A percentile compares a stretch with the other conserved stretches of the same genome.
Conservation (phyloP, 2,888 invertebrate genomes). For the Agrotis exclamationis region DNA sequence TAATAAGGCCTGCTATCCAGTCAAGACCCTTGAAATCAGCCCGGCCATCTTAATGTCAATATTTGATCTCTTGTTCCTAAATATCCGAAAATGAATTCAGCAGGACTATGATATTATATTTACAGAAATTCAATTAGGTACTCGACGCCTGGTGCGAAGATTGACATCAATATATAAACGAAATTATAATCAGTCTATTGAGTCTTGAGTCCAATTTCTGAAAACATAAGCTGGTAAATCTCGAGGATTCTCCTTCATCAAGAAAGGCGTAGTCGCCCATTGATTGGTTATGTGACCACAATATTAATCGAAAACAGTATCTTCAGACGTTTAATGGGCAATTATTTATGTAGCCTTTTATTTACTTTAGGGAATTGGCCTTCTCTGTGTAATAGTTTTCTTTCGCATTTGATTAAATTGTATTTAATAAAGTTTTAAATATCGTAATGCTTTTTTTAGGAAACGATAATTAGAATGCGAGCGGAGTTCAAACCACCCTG, state of each 20-base stretch:
- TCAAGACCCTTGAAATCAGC: neutral
- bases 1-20: slow-evolving; percentile 4
- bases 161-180: slow-evolving; percentile 54
- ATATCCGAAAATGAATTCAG: slow-evolving; percentile 26
- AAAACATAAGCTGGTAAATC: slow-evolving; percentile 36
- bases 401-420: neutral
- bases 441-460: too few relatives aligned
- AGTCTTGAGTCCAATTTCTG: slow-evolving; percentile 38
- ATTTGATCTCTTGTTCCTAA: slow-evolving; percentile 27
- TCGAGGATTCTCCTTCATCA: slow-evolving; percentile 15
- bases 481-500: too few relatives aligned
- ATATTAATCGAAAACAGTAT: slow-evolving; percentile 37
- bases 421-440: too few relatives aligned
- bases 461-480: too few relatives aligned
- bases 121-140: slow-evolving; percentile 38
- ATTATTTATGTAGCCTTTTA: neutral
- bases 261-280: neutral
- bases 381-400: neutral
- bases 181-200: slow-evolving; percentile 54
- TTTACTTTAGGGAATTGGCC: neutral
- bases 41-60: slow-evolving; percentile 22
- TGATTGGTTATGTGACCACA: slow-evolving; percentile 47
- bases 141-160: slow-evolving; percentile 29
- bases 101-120: slow-evolving; percentile 28
- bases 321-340: slow-evolving; percentile 5